phyloP scores from a whole-genome alignment of 2,888 invertebrate genomes.

The Aquatica leii region DNA sequence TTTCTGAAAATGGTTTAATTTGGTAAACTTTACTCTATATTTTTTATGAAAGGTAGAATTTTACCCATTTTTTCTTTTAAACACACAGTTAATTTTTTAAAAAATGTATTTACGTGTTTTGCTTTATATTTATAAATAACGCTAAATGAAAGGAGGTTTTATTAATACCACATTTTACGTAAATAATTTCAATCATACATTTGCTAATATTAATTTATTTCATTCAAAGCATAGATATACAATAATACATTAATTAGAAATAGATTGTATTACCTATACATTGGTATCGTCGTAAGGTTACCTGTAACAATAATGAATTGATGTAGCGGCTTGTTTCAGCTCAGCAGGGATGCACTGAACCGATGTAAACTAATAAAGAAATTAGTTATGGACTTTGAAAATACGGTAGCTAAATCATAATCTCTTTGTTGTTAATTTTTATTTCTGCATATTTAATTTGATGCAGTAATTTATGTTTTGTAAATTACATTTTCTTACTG shows the following conservation, averaged over 20 bases:
- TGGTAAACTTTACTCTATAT: too few species aligned
- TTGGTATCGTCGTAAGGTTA: background rate
- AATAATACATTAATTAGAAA: background rate
- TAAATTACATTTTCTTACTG: conserved; percentile 9
- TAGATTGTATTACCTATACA: too few species aligned
- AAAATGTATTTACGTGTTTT: too few species aligned
- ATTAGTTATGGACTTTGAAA: conserved; percentile 57
- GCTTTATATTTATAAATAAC: too few species aligned
- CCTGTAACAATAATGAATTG: conserved; percentile 19
- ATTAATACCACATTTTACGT: too few species aligned
- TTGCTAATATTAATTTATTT: background rate
- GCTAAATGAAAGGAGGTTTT: too few species aligned
- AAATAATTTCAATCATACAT: too few species aligned
- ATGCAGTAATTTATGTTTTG: conserved; percentile 9
- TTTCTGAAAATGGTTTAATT: too few species aligned
- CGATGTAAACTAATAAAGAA: conserved; percentile 55
- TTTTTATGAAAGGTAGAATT: too few species aligned
- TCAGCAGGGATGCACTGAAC: conserved; percentile 51
- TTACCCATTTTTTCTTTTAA: too few species aligned
- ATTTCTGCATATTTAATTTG: conserved; percentile 20
- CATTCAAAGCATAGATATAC: background rate
- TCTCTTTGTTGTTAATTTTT: conserved; percentile 26
- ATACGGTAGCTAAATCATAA: conserved; percentile 49
- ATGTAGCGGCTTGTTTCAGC: conserved; percentile 46
- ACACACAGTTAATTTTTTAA: too few species aligned